phyloP scores from a whole-genome alignment of 2,113 vertebrate species.

The Calyptomena viridis region DNA sequence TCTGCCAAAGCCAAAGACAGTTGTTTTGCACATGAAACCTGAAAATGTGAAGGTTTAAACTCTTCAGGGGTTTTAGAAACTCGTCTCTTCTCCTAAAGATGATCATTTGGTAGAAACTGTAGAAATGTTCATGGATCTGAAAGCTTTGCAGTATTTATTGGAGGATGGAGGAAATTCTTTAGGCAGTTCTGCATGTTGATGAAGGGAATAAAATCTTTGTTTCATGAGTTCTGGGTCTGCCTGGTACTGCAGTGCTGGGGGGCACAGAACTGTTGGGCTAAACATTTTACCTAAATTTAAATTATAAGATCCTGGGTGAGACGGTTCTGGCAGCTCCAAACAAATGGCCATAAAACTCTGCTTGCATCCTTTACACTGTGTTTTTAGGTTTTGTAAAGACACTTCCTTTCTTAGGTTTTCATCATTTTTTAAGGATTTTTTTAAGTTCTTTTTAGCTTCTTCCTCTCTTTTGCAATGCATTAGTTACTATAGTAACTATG shows the following conservation, averaged over 20 bases:
- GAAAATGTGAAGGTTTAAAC: not conserved
- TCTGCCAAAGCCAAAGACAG: not conserved
- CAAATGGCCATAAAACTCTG: not conserved
- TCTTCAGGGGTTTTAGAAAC: not conserved
- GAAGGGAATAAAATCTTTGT: not conserved
- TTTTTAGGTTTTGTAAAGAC: not conserved
- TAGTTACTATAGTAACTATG: slow-evolving; percentile 79
- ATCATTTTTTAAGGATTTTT: slow-evolving; percentile 20
- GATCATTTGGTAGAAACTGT: not conserved
- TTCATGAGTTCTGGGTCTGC: not conserved
- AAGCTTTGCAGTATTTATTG: not conserved
- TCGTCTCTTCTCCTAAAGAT: not conserved
- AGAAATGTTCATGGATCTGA: not conserved
- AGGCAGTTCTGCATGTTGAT: not conserved
- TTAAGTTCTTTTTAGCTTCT: not conserved
- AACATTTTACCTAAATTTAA: not conserved
- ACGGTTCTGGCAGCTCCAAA: not conserved
- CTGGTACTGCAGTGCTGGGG: not conserved
- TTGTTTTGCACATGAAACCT: not conserved
- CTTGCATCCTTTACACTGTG: not conserved
- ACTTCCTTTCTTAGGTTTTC: not conserved
- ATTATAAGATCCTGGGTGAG: not conserved
- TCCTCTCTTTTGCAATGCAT: slow-evolving; percentile 70
- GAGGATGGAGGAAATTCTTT: not conserved
- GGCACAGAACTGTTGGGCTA: not conserved